phyloP scores from a whole-genome alignment of 2,797 vertebrate species.

The Sciurus vulgaris region DNA sequence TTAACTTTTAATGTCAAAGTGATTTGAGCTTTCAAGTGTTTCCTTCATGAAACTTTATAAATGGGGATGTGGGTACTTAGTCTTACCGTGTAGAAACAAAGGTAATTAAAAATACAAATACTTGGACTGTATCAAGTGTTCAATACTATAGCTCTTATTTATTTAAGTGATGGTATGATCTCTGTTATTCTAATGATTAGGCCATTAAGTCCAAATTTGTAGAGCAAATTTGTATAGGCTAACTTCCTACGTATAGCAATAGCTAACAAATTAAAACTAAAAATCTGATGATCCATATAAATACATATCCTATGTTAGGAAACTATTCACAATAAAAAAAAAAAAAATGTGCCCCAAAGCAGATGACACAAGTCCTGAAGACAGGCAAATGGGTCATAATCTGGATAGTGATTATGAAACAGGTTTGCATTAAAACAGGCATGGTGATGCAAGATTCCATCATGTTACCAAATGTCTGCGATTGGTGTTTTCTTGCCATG shows the following conservation, averaged over 20 bases:
- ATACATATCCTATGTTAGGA: background rate
- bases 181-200: background rate
- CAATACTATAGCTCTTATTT: background rate
- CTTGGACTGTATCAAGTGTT: rapidly evolving
- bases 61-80: background rate
- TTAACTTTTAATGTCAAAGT: background rate
- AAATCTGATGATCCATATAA: background rate
- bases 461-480: background rate
- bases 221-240: background rate
- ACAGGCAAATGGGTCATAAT: background rate
- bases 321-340: background rate
- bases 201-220: background rate
- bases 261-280: background rate
- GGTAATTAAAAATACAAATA: background rate
- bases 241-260: background rate
- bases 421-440: background rate
- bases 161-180: background rate
- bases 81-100: background rate
- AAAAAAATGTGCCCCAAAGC: background rate
- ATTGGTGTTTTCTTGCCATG: background rate
- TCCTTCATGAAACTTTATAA: background rate
- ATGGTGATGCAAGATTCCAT: background rate
- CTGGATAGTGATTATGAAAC: background rate
- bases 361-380: background rate
- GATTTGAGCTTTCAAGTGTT: background rate